Evolutionary conservation across 2,888 invertebrate species (phyloP), one percentile per base, ranked within the genome.

Genomic region (Adelphocoris suturalis): DNA sequence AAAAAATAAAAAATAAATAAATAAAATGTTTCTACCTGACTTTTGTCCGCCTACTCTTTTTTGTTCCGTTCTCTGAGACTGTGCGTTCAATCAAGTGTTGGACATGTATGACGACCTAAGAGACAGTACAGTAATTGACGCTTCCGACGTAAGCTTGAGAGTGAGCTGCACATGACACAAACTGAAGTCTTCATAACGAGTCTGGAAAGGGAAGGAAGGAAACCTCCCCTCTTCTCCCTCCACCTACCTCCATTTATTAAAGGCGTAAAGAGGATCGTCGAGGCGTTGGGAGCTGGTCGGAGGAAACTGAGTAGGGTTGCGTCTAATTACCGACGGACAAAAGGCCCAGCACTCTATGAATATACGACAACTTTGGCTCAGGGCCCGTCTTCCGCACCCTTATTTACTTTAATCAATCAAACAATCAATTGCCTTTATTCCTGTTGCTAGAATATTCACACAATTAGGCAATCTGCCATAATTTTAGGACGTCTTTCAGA

Each of bases 281-380:
- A 19, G 23, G 12, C 19, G 4, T n/a, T 3, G 4, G 61, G 19
- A 16, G 61, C 19, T 9, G 19, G 61, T 19, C 4, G 61, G 11
- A 68, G 23, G 68, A 68, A 68, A 68, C 12, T 23, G 68, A 68
- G 68, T 12, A 68, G 68, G 68, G 68, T 68, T 23, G 23, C 68
- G 68, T 23, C 68, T 68, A 68, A 68, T 68, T 68, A 23, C 68
- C 7, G 68, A 3, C 23, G 68, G 68, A 68, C 68, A 68, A 68
- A 68, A 9, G 68, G 12, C 12, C 68, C 23, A 27, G 23, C 23
- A 68, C 68, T 68, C 68, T 23, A 68, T 68, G 68, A 68, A 27
- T 68, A 68, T 68, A 68, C 68, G 23, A 5, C 23, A 68, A 68
- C 68, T 68, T 68, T 3, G 23, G 68, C 68, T 23, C 13, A 68